These are phyloP conservation scores for Protosalanx chinensis DNA, from an alignment of 2,797 vertebrate genomes.

Conservation along the genomic window DNA sequence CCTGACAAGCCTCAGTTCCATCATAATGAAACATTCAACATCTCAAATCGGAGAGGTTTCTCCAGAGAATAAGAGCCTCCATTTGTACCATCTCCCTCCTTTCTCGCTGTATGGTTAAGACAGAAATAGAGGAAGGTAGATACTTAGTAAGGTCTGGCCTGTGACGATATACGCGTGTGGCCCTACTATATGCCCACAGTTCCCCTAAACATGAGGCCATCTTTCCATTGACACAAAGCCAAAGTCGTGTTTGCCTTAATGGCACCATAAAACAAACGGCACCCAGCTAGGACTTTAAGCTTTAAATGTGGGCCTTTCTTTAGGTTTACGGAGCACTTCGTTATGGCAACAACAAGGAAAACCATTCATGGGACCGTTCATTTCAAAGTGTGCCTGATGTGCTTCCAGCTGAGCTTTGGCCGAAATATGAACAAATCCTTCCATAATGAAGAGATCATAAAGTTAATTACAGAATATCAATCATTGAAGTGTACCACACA, in stretches of 20 bases:
- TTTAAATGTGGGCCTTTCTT: constrained; percentile 2
- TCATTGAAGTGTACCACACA: background rate
- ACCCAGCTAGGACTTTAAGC: background rate
- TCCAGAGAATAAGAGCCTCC: background rate
- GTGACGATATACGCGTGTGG: background rate
- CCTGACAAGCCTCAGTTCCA: background rate
- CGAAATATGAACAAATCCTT: constrained; percentile 10
- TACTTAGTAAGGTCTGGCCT: background rate
- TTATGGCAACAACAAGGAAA: background rate
- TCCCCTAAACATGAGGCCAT: background rate
- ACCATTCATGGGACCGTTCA: background rate
- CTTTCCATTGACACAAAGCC: constrained; percentile 5
- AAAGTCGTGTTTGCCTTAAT: constrained; percentile 13
- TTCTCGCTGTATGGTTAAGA: too few species aligned
- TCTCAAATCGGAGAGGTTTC: background rate
- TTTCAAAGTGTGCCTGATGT: background rate
- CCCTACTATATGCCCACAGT: background rate
- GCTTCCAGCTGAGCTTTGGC: constrained; percentile 16
- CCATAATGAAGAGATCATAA: constrained; percentile 23
- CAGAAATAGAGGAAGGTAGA: background rate
- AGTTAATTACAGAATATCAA: constrained; percentile 18
- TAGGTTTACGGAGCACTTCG: constrained; percentile 2
- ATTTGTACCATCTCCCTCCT: background rate
- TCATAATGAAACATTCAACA: background rate
- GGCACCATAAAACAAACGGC: constrained; percentile 11